phyloP scores from a whole-genome alignment of 2,113 vertebrate genomes.

The Burhinus bistriatus region DNA sequence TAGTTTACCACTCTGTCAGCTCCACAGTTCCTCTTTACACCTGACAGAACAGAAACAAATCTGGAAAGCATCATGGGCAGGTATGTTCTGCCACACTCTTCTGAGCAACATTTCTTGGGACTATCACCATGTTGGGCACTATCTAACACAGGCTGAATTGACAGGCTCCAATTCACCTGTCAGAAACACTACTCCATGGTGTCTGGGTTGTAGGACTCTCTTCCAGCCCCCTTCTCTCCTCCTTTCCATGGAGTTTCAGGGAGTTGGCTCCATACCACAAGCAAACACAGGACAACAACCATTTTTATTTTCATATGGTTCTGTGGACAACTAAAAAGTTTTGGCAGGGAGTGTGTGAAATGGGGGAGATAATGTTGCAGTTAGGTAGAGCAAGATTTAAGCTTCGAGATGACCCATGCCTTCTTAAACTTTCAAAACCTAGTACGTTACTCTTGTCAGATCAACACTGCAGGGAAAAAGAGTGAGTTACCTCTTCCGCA shows the following conservation, averaged over 20 bases:
- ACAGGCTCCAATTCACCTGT: not conserved
- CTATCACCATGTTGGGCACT: not conserved
- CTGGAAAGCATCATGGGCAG: not conserved
- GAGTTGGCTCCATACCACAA: not conserved
- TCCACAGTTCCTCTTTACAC: not conserved
- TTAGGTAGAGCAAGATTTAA: not conserved
- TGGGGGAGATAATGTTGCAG: not conserved
- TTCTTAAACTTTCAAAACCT: not conserved
- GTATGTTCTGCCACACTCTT: not conserved
- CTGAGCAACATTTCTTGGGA: not conserved
- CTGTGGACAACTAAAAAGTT: not conserved
- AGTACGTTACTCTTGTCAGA: not conserved
- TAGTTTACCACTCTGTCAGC: not conserved
- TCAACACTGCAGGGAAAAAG: not conserved
- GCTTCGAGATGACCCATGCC: not conserved
- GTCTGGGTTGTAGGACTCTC: not conserved
- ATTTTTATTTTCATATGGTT: not conserved
- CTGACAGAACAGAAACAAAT: not conserved
- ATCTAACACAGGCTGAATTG: not conserved
- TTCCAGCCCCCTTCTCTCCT: not conserved
- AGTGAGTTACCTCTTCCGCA: not conserved
- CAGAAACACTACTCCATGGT: not conserved
- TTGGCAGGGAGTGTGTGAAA: not conserved
- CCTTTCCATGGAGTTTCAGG: not conserved
- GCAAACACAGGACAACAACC: accelerated